Evolutionary conservation across 1,140 invertebrate genomes (phyloP).

Genomic region (Streblospio benedicti): DNA sequence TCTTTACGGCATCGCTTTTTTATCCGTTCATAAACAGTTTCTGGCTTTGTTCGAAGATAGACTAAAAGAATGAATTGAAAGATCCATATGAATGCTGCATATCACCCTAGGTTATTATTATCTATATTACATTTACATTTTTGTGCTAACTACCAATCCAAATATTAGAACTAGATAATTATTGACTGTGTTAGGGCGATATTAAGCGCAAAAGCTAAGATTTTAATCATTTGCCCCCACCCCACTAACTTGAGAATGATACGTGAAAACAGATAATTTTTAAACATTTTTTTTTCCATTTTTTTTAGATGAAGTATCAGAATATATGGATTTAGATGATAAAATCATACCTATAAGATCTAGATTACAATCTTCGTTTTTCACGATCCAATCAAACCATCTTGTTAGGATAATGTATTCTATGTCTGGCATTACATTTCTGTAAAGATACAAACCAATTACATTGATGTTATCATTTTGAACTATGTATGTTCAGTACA

Average conservation of each 20-base stretch:
- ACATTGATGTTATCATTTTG: too few relatives aligned
- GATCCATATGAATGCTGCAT: background rate
- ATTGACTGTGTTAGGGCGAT: background rate
- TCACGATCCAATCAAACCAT: slow-evolving; percentile 74
- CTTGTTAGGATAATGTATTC: slow-evolving; percentile 68
- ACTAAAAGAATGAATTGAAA: slow-evolving; percentile 4
- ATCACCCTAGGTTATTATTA: background rate
- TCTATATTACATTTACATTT: background rate
- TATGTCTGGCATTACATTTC: slow-evolving; percentile 51
- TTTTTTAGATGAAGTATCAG: background rate
- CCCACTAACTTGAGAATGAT: too few relatives aligned
- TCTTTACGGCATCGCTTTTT: background rate
- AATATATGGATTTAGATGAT: background rate
- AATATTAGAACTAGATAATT: background rate
- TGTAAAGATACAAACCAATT: slow-evolving; percentile 25
- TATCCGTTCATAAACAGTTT: background rate
- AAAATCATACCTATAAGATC: slow-evolving; percentile 68
- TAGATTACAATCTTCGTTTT: slow-evolving; percentile 54
- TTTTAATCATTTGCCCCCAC: background rate
- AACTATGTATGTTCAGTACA: too few relatives aligned
- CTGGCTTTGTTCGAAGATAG: slow-evolving; percentile 2
- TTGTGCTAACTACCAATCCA: background rate
- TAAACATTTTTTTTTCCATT: background rate
- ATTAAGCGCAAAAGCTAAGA: background rate
- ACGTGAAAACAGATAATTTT: background rate